A percentile compares a stretch with the other conserved stretches of the same genome.
Evolutionary conservation across 1,140 invertebrate species (phyloP).

Genomic region (Drosophila paulistorum): DNA sequence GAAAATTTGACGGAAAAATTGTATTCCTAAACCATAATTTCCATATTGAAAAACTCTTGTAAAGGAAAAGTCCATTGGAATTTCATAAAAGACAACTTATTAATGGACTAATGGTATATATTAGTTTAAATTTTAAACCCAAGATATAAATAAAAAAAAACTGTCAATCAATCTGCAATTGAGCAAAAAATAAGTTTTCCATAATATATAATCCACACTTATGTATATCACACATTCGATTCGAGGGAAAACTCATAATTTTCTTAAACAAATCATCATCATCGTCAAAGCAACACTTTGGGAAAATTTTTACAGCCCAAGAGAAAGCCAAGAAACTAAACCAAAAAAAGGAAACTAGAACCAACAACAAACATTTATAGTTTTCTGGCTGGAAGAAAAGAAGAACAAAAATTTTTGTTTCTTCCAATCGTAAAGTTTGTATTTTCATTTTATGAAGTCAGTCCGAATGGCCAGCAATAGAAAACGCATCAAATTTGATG

Average conservation of each 20-base stretch:
- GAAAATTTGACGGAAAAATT: too few relatives aligned
- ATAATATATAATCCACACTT: background rate
- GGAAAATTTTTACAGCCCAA: conserved; percentile 32
- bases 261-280: conserved; percentile 28
- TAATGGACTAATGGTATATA: too few relatives aligned
- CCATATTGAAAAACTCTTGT: too few relatives aligned
- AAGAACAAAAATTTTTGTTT: conserved; percentile 44
- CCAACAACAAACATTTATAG: conserved; percentile 57
- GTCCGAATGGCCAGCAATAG: conserved; percentile 75
- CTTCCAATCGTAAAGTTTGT: conserved; percentile 69
- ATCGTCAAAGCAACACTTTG: conserved; percentile 51
- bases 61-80: too few relatives aligned
- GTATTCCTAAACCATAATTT: too few relatives aligned
- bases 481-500: conserved; percentile 75
- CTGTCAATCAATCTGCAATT: conserved; percentile 33
- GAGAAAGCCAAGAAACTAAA: conserved; percentile 15
- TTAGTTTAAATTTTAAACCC: too few relatives aligned
- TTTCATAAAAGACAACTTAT: too few relatives aligned
- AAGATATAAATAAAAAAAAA: background rate
- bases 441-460: conserved; percentile 70
- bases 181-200: conserved; percentile 17
- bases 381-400: conserved; percentile 25
- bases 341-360: conserved; percentile 10
- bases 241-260: background rate
- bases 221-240: background rate